Evolutionary conservation across 1,140 invertebrate genomes (phyloP), one percentile per base, ranked within the genome.

Genomic region (Lepeophtheirus salmonis): DNA sequence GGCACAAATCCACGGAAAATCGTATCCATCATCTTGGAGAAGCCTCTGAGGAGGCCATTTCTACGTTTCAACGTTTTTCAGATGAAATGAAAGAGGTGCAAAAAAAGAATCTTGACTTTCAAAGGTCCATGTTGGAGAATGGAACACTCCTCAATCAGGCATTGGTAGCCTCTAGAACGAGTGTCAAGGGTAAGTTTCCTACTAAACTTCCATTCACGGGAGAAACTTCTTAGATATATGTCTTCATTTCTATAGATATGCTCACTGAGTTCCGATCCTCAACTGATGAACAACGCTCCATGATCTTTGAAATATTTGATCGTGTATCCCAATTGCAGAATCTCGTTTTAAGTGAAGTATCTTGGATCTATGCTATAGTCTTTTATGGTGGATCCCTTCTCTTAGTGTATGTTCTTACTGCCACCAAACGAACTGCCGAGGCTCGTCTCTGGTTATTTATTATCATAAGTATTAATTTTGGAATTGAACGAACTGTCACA

Each of bases 1-100:
- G 81, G 80, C 78, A 81, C 62, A 70, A 76, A 62, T 72, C 77
- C 60, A 80, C 80, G 24, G 73, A 80, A 23, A 71, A 72, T 14
- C 77, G 76, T 0, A 75, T 80, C 17, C 67, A 70, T 64, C 73
- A 68, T 62, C 69, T 75, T 2, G 66, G 69, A 24, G 66, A 64
- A 18, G 75, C 70, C 60, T 74, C 78, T 18, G 68, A 68, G 50
- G 64, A 69, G 26, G 76, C 30, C 30, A 41, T 41, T n/a, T 41
- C 30, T n/a, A 10, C 30, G 6, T n/a, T 41, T 6, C 6, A 41
- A n/a, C n/a, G 6, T 10, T 41, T 41, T n/a, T 41, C 30, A 6
- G n/a, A 41, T 6, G 30, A 41, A 41, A 41, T 41, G 30, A 6
- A 41, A n/a, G 30, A 41, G n/a, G 70, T 75, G 57, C 76, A 82